phyloP scores from a whole-genome alignment of 2,888 invertebrate genomes.

The Luperina testacea region DNA sequence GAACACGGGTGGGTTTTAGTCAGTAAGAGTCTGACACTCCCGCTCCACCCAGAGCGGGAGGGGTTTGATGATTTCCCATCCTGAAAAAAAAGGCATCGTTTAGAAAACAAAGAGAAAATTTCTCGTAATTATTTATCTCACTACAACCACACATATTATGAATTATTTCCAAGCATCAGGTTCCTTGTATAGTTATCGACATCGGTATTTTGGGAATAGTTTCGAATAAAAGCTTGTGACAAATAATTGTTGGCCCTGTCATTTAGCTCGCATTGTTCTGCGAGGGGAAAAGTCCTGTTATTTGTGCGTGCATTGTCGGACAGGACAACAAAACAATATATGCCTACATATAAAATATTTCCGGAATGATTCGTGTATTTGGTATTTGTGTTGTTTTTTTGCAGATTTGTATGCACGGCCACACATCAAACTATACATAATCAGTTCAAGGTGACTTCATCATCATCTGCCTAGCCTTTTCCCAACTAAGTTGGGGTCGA shows the following conservation, averaged over 20 bases:
- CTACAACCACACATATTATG: background rate
- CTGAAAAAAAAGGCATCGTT: background rate
- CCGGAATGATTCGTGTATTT: conserved; percentile 5
- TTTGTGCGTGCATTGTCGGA: conserved; percentile 34
- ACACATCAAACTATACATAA: too few species aligned
- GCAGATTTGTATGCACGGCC: too few species aligned
- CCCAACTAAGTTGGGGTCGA: too few species aligned
- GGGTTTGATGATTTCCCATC: too few species aligned
- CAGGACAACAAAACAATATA: conserved; percentile 32
- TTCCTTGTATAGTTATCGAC: conserved; percentile 29
- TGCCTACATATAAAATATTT: background rate
- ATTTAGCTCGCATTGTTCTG: conserved; percentile 43
- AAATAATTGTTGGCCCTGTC: conserved; percentile 41
- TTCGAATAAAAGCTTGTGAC: conserved; percentile 38
- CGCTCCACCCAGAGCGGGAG: too few species aligned
- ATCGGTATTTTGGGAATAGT: conserved; percentile 30
- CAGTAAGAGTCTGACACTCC: too few species aligned
- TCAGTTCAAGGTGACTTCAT: too few species aligned
- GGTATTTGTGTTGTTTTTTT: background rate
- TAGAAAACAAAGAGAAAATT: background rate
- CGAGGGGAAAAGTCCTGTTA: conserved; percentile 18
- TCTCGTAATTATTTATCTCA: background rate
- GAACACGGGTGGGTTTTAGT: too few species aligned
- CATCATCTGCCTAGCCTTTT: too few species aligned
- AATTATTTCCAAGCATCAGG: conserved; percentile 19